These are phyloP conservation scores for Drosophila diplacantha DNA, from an alignment of 2,888 invertebrate genomes.

Conservation along the genomic window DNA sequence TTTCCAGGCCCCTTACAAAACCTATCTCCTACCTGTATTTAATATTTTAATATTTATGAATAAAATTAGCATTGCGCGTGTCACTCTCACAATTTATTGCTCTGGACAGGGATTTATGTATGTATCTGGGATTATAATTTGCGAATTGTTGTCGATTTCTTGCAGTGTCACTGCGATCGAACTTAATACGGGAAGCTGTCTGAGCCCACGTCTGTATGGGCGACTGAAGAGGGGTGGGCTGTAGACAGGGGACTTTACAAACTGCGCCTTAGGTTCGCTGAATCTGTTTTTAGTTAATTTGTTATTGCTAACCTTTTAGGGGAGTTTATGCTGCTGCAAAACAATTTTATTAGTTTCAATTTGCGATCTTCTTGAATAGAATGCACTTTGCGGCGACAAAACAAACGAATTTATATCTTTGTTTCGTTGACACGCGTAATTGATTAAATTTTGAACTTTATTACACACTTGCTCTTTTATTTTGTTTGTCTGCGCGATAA, in stretches of 20 bases:
- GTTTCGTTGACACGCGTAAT: constrained; percentile 31
- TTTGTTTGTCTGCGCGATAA: constrained; percentile 27
- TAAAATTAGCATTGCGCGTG: constrained; percentile 27
- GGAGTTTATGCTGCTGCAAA: constrained; percentile 18
- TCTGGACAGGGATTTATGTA: constrained; percentile 5
- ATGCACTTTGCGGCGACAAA: constrained; percentile 8
- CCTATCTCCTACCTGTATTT: not conserved
- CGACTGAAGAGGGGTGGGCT: not conserved
- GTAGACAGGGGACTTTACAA: constrained; percentile 32
- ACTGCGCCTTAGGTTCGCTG: constrained; percentile 56
- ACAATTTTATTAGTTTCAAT: constrained; percentile 22
- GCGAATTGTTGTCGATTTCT: constrained; percentile 19
- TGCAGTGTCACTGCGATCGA: constrained; percentile 32
- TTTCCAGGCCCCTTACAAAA: not conserved
- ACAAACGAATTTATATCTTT: constrained; percentile 18
- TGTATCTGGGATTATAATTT: constrained; percentile 34
- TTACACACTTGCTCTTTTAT: constrained; percentile 15
- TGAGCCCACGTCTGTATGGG: constrained; percentile 8
- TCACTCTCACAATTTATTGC: constrained; percentile 8
- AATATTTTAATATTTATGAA: constrained; percentile 5
- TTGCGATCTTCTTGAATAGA: not conserved
- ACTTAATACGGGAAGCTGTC: constrained; percentile 19
- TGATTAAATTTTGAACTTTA: constrained; percentile 21
- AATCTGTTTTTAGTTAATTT: constrained; percentile 49
- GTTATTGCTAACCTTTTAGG: constrained; percentile 50